Base-by-base conservation (phyloP, 1,140 invertebrate species). In the Drosophila setifemur region DNA sequence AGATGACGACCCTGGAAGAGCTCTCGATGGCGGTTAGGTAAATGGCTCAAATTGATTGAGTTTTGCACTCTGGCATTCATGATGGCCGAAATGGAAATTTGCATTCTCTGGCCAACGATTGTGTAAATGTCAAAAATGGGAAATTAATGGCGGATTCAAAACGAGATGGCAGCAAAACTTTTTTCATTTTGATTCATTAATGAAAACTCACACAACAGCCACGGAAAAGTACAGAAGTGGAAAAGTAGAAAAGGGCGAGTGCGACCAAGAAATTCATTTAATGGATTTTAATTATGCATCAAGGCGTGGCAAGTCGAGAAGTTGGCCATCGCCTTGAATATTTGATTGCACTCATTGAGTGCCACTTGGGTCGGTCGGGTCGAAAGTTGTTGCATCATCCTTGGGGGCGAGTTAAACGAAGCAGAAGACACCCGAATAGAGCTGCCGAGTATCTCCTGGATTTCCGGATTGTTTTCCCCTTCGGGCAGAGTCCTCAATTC, bases 11-110 rank as follows among this genome's bases (percentile, higher is more conserved):
- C 55, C 53, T 67, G 58, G 53, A 48, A 64, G 43, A 52, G 66
- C 71, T 66, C 76, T 81, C 54, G 39, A 81, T 45, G 72, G 55
- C 63, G 60, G 57, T 29, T 66, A 40, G 57, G 57, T 66, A 83
- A 85, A 86, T 85, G 79, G 79, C 81, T 85, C 79, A 85, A 85
- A 85, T 85, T 85, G 79, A 85, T 85, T 85, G 79, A 85, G 79
- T 85, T 85, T 85, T 79, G 79, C 79, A 86, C 79, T 85, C 75
- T 75, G 81, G 47, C 69, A 85, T 85, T 85, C 79, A 85, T 86
- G 78, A 85, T 82, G 63, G 35, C 19, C 74, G 44, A 85, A 74
- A 70, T 60, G 69, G n/a, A 83, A 78, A 85, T 83, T 85, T 83
- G 78, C 50, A 55, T 53, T 82, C 16, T 28, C 23, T 19, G 33